These are phyloP conservation scores for Biston stratarius DNA, from an alignment of 2,888 invertebrate species.

Conservation along the genomic window DNA sequence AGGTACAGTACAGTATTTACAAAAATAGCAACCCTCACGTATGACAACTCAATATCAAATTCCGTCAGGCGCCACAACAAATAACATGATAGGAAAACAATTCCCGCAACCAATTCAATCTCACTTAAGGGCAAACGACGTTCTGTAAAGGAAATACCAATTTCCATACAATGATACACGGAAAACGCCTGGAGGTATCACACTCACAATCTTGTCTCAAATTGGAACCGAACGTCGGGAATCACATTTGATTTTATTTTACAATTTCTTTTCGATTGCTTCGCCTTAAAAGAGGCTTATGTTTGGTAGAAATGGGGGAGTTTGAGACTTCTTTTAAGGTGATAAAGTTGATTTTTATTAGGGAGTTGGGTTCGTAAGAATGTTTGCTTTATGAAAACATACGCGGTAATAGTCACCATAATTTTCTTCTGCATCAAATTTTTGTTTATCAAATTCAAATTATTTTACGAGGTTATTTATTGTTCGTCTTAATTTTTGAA, in stretches of 20 bases:
- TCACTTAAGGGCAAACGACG: conserved; percentile 61
- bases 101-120: conserved; percentile 63
- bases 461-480: too few species aligned
- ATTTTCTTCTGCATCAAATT: too few species aligned
- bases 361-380: not conserved
- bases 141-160: conserved; percentile 54
- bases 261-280: conserved; percentile 77
- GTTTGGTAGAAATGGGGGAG: not conserved
- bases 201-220: conserved; percentile 52
- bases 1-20: not conserved
- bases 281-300: conserved; percentile 45
- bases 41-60: conserved; percentile 33
- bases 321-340: not conserved
- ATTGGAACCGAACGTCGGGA: conserved; percentile 73
- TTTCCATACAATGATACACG: conserved; percentile 54
- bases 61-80: conserved; percentile 22
- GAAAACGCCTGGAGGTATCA: conserved; percentile 37
- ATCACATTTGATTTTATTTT: conserved; percentile 83
- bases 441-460: too few species aligned
- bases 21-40: conserved; percentile 13
- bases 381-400: conserved; percentile 55
- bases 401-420: conserved; percentile 37
- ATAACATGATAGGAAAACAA: conserved; percentile 53
- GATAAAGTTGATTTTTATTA: conserved; percentile 32
- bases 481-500: too few species aligned